A percentile compares a stretch with the other conserved stretches of the same genome.
Conservation (phyloP, 30 jellyfish, hydroid and myxozoan species). For the Nemopilema nomurai region DNA sequence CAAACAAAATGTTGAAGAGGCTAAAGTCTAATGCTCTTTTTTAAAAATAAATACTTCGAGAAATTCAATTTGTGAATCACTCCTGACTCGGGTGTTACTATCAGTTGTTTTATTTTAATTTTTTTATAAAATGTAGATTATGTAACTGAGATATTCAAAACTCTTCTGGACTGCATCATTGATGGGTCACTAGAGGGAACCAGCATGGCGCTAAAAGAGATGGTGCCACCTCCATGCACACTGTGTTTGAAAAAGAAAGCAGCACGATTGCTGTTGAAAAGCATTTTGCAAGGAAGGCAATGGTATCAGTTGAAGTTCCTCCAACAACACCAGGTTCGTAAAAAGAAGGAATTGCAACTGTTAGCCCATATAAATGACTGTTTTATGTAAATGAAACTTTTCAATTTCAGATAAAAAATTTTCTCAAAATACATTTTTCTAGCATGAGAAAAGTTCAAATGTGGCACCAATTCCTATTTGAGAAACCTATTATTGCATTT, state of each 20-base stretch:
- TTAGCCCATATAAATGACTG: not conserved
- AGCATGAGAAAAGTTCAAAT: not conserved
- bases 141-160: not conserved
- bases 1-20: not conserved
- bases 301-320: conserved; percentile 21
- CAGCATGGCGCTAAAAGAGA: not conserved
- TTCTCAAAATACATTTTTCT: not conserved
- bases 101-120: not conserved
- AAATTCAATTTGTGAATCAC: not conserved
- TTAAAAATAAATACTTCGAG: not conserved
- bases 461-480: not conserved
- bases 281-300: not conserved
- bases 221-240: conserved; percentile 32
- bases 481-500: not conserved
- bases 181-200: not conserved
- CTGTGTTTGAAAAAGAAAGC: conserved; percentile 8
- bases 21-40: not conserved
- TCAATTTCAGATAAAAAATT: not conserved
- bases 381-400: not conserved
- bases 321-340: conserved; percentile 14
- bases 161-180: not conserved
- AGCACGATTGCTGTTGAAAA: conserved; percentile 10
- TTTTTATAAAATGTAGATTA: not conserved
- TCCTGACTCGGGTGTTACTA: not conserved
- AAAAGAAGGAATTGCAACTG: not conserved